A percentile compares a stretch with the other conserved stretches of the same genome.
These are phyloP conservation scores for Spilosoma lubricipeda DNA, from an alignment of 2,888 invertebrate species.

Conservation along the genomic window DNA sequence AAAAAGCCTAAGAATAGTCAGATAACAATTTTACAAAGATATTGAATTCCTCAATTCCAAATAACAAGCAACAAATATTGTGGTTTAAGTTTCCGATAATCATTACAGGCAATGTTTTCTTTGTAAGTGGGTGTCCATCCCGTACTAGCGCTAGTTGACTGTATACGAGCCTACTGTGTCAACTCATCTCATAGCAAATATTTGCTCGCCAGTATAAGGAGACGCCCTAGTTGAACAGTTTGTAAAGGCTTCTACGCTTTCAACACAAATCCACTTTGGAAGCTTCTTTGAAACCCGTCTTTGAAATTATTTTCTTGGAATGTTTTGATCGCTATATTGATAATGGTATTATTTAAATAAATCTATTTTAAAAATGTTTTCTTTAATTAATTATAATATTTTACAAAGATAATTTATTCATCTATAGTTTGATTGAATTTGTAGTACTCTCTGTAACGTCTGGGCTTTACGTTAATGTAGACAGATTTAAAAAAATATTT, in stretches of 20 bases:
- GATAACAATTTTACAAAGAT: not conserved
- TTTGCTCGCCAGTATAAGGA: constrained; percentile 66
- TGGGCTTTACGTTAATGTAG: not conserved
- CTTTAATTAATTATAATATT: not conserved
- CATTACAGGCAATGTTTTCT: constrained; percentile 27
- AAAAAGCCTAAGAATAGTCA: not conserved
- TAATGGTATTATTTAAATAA: constrained; percentile 35
- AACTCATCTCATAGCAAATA: constrained; percentile 77
- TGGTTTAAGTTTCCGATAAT: constrained; percentile 14
- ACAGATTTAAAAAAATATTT: not conserved
- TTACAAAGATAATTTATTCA: not conserved
- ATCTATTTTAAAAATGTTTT: constrained; percentile 24
- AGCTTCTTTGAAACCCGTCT: constrained; percentile 54
- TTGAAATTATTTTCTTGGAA: constrained; percentile 56
- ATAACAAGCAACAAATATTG: not conserved
- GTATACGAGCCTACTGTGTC: constrained; percentile 61
- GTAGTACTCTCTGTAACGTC: not conserved
- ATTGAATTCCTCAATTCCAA: not conserved
- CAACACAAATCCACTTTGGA: constrained; percentile 68
- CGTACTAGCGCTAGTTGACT: constrained; percentile 50
- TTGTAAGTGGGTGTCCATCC: constrained; percentile 34
- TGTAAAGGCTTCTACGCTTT: constrained; percentile 64
- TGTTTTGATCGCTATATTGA: constrained; percentile 53
- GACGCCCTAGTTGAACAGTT: constrained; percentile 66
- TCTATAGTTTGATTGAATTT: not conserved